A percentile compares a stretch with the other conserved stretches of the same genome.
Evolutionary conservation across 2,113 vertebrate genomes (phyloP).

Genomic region (Nothoprocta perdicaria): DNA sequence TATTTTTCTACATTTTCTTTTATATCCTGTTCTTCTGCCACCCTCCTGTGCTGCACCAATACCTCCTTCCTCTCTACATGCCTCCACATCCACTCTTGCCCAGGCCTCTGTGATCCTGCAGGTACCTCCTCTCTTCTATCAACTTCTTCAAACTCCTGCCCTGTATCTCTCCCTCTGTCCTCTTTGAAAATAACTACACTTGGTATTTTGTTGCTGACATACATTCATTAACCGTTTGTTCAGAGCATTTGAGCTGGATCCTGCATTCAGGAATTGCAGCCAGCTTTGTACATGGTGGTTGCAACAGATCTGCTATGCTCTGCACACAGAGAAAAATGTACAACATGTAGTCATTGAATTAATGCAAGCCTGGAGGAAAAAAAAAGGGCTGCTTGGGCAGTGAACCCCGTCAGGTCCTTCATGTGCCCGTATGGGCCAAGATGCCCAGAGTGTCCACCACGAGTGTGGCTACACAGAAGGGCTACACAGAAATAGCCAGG

Average conservation of each 20-base stretch:
- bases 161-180: not conserved
- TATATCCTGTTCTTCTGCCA: not conserved
- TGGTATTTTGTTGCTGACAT: not conserved
- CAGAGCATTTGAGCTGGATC: not conserved
- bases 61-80: not conserved
- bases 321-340: fast-evolving
- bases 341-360: not conserved
- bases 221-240: not conserved
- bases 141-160: not conserved
- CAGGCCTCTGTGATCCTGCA: fast-evolving
- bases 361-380: not conserved
- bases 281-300: not conserved
- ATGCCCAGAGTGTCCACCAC: fast-evolving
- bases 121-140: not conserved
- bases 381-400: not conserved
- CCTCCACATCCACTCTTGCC: not conserved
- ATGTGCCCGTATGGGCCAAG: not conserved
- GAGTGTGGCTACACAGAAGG: not conserved
- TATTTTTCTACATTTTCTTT: not conserved
- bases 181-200: not conserved
- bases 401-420: not conserved
- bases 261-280: not conserved
- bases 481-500: too few relatives aligned
- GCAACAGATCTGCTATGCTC: not conserved
- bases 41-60: not conserved